A percentile compares a stretch with the other conserved stretches of the same genome.
Evolutionary conservation across 1,140 invertebrate species (phyloP).

Genomic region (Temnothorax longispinosus): DNA sequence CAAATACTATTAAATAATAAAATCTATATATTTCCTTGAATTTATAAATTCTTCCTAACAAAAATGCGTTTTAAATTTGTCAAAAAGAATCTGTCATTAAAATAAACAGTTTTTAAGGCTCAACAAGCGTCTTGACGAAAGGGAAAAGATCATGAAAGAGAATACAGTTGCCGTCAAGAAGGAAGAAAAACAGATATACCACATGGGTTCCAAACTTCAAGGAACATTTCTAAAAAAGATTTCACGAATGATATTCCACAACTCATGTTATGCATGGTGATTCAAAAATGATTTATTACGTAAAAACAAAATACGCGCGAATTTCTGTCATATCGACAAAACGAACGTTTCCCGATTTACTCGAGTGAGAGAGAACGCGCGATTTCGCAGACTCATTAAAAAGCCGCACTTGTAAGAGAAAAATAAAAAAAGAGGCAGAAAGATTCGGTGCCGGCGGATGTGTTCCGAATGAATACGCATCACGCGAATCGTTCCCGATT

Average conservation of each 20-base stretch:
- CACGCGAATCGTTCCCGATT: slow-evolving; percentile 12
- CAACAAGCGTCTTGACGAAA: background rate
- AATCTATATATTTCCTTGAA: background rate
- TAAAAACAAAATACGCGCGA: background rate
- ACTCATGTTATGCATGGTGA: background rate
- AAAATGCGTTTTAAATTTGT: background rate
- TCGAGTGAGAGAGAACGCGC: background rate
- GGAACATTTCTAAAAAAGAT: background rate
- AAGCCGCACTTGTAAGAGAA: background rate
- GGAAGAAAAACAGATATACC: slow-evolving; percentile 9
- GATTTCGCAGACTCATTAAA: background rate
- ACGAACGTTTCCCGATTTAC: background rate
- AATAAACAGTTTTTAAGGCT: background rate
- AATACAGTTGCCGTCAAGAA: background rate
- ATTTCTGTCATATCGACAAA: background rate
- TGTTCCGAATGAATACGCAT: slow-evolving; percentile 29
- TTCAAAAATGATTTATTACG: background rate
- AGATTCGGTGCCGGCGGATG: background rate
- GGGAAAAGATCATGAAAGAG: background rate
- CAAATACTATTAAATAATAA: background rate
- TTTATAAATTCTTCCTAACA: background rate
- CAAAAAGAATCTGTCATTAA: background rate
- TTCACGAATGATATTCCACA: background rate
- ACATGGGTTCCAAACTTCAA: background rate
- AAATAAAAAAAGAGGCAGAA: background rate